These are phyloP conservation scores for Eupithecia dodoneata DNA, from an alignment of 2,888 invertebrate genomes.

Conservation along the genomic window DNA sequence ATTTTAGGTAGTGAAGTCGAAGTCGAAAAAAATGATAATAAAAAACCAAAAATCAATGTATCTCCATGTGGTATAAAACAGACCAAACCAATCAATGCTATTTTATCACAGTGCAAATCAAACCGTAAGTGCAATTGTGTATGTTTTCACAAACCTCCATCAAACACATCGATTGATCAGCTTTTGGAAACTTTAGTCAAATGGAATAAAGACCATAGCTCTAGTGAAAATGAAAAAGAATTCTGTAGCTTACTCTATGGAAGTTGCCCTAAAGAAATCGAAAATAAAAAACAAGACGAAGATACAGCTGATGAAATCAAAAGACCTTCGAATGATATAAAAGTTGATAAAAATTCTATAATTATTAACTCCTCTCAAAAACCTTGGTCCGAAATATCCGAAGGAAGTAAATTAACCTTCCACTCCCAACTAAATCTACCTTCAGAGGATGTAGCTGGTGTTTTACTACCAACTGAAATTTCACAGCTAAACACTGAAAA, in stretches of 20 bases:
- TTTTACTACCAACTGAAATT: background rate
- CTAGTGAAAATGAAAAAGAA: slow-evolving; percentile 41
- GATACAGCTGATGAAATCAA: background rate
- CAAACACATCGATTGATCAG: slow-evolving; percentile 69
- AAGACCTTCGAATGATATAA: background rate
- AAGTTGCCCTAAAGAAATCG: background rate
- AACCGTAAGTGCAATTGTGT: slow-evolving; percentile 45
- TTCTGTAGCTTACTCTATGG: slow-evolving; percentile 20
- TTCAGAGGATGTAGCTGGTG: background rate
- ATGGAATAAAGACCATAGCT: slow-evolving; percentile 45
- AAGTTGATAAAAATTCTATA: background rate
- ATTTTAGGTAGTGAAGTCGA: slow-evolving; percentile 14
- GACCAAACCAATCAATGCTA: slow-evolving; percentile 54
- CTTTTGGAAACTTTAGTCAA: slow-evolving; percentile 62
- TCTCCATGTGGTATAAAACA: slow-evolving; percentile 49
- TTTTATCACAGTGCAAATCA: slow-evolving; percentile 22
- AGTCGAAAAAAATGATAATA: slow-evolving; percentile 42
- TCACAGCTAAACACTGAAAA: background rate
- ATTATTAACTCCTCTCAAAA: background rate
- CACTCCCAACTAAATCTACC: background rate
- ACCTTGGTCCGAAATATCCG: background rate
- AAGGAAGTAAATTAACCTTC: background rate
- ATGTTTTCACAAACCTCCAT: slow-evolving; percentile 73
- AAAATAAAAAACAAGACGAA: background rate
- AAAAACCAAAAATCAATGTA: slow-evolving; percentile 37